Base-by-base conservation (phyloP, 2,113 vertebrate species). In the Condylura cristata region DNA sequence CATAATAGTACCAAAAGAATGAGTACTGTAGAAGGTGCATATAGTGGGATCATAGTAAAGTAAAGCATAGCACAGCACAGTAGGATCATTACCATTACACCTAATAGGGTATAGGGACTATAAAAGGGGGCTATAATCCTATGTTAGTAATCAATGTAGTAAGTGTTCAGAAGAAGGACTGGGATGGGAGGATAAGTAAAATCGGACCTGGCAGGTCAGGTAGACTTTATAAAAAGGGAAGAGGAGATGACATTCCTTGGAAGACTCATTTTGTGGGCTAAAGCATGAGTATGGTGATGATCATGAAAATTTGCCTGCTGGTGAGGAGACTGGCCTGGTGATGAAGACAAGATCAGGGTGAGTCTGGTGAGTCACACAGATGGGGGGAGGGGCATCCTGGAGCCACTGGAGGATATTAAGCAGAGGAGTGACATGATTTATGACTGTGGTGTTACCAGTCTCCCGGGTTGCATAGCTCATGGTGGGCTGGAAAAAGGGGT, bases 201-300 rank as follows among this genome's bases (percentile, higher is more conserved):
- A 8, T 8, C 8, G 44, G 53, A 32, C 20, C 39, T 89, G 34
- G 46, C 3, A 75, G 37, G 65, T 28, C 39, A 83, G 53, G 32
- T 37, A 22, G 66, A 51, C 20, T 56, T 86, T 44, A 22, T 20
- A 14, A 6, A 22, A 68, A 80, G 13, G 11, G 56, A 2, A 51
- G 37, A 46, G 51, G 26, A 39, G 17, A 4, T 8, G n/a, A 26
- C 65, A 70, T 51, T 37, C 41, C 17, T 46, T n/a, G n/a, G 11
- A 91, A 70, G 3, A 56, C 37, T n/a, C 20, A 37, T 66, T 72
- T 60, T 44, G 46, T 41, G 60, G 80, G 6, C 39, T 22, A 20
- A 2, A 22, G 3, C 3, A 1, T 4, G 2, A 17, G 68, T 26
- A 0, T 14, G 5, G 22, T 28, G 24, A 28, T 1, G 2, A 61